Percentiles rank a stretch among this genome's conserved stretches.
Conservation (phyloP, 2,888 invertebrate species). For the Drosophila niveifrons region DNA sequence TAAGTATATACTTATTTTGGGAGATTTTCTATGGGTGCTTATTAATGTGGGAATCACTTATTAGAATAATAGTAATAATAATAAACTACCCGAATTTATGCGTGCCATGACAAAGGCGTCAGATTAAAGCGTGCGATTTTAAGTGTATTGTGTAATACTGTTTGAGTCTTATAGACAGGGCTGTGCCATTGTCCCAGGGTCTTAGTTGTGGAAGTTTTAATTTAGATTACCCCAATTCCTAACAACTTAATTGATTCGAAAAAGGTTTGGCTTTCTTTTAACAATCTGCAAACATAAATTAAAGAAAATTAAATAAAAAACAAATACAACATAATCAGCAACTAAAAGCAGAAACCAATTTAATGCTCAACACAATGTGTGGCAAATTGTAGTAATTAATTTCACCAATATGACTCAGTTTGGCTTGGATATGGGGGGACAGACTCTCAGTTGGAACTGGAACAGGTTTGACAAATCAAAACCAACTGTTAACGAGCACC, state of each 20-base stretch:
- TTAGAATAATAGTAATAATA: constrained; percentile 74
- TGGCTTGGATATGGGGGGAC: constrained; percentile 19
- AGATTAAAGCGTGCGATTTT: constrained; percentile 58
- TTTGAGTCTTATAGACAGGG: constrained; percentile 26
- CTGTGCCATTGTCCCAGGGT: constrained; percentile 20
- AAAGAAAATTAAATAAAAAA: constrained; percentile 4
- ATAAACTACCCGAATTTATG: constrained; percentile 71
- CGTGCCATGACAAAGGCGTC: constrained; percentile 61
- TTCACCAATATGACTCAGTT: constrained; percentile 46
- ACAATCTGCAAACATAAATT: background rate
- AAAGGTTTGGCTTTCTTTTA: background rate
- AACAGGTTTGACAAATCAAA: constrained; percentile 58
- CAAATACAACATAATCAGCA: constrained; percentile 17
- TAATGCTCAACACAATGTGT: constrained; percentile 54
- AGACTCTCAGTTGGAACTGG: constrained; percentile 40
- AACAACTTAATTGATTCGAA: background rate
- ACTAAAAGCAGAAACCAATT: constrained; percentile 50
- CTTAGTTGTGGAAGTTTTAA: constrained; percentile 3
- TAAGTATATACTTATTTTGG: constrained; percentile 28
- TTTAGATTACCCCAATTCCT: background rate
- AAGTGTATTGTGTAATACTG: constrained; percentile 48
- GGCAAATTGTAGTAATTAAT: constrained; percentile 62
- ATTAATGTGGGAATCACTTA: constrained; percentile 72
- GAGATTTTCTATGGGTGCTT: constrained; percentile 41
- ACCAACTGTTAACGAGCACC: constrained; percentile 45